Percentiles rank a stretch among this genome's conserved stretches.
These are phyloP conservation scores for Sebastes ruberrimus DNA, from an alignment of 2,797 vertebrate species.

Conservation along the genomic window DNA sequence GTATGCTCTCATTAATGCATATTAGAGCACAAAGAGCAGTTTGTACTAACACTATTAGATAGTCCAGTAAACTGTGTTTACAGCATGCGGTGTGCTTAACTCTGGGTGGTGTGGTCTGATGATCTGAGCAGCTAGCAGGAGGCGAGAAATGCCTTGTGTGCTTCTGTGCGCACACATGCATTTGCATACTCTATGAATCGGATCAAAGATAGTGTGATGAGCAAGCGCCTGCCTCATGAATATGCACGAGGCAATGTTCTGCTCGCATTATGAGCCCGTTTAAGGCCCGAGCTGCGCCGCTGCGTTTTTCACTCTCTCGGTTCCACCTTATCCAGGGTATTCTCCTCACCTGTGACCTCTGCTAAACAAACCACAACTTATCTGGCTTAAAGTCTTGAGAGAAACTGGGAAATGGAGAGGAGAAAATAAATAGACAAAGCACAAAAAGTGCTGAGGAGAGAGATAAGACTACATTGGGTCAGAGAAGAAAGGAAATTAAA, in stretches of 20 bases:
- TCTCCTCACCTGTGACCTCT: slow-evolving; percentile 62
- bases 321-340: slow-evolving; percentile 34
- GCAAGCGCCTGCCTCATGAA: slow-evolving; percentile 50
- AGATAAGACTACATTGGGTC: slow-evolving; percentile 68
- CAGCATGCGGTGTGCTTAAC: slow-evolving; percentile 40
- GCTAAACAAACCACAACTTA: slow-evolving; percentile 62
- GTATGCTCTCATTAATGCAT: slow-evolving; percentile 16
- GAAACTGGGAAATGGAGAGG: slow-evolving; percentile 51
- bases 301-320: slow-evolving; percentile 20
- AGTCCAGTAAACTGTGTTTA: slow-evolving; percentile 29
- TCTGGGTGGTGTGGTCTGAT: slow-evolving; percentile 47
- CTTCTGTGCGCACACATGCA: slow-evolving; percentile 30
- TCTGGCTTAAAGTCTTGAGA: slow-evolving; percentile 56
- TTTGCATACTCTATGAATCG: slow-evolving; percentile 66
- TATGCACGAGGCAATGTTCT: slow-evolving; percentile 55
- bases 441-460: slow-evolving; percentile 65
- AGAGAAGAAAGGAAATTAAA: slow-evolving; percentile 71
- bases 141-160: slow-evolving; percentile 47
- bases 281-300: slow-evolving; percentile 13
- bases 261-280: slow-evolving; percentile 34
- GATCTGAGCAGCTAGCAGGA: slow-evolving; percentile 45
- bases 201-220: slow-evolving; percentile 69
- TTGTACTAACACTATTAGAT: slow-evolving; percentile 10
- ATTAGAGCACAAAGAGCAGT: slow-evolving; percentile 12
- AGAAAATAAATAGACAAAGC: slow-evolving; percentile 69